Base-by-base conservation (phyloP, 2,888 invertebrate genomes). In the Cremastobaeus sp. region DNA sequence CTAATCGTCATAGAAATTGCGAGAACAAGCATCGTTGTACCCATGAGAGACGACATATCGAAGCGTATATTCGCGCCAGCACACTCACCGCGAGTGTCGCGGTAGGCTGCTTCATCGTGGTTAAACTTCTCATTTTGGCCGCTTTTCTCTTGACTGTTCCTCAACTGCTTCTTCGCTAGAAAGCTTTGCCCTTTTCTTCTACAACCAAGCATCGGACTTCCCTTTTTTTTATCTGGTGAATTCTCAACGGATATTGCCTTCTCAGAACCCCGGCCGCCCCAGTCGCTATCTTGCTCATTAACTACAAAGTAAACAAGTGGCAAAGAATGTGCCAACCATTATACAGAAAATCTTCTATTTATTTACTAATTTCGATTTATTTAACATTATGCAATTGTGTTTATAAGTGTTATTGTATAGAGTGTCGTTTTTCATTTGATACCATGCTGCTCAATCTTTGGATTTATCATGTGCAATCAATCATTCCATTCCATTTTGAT, bases 211-310 rank as follows among this genome's bases (percentile, higher is more conserved):
- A 60, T 15, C 73, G 59, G 84, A 78, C 76, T 72, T 77, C 81
- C 83, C 45, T 79, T 80, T 39, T 78, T 81, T 77, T 82, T 82
- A 74, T 82, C 84, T 57, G 78, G 78, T 12, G 76, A 73, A 65
- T 76, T 79, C 35, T 66, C 66, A 52, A 73, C 66, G 39, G 72
- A 55, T 43, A 41, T 25, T 30, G 60, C 48, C 52, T 30, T 54
- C 43, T 78, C 77, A 70, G 81, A 83, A 83, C 83, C 81, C 86
- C 85, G 84, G 79, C 85, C 85, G 84, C 85, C 86, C 86, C 86
- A 86, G 81, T 83, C 83, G 85, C 82, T 83, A 80, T 84, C 82
- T 78, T 84, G 83, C 79, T 78, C 82, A 78, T 85, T 81, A 76
- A 82, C 86, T 85, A 86, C 79, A 85, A 86, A 82, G 82, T 80